phyloP scores from a whole-genome alignment of 2,113 vertebrate species.

The Burhinus bistriatus region DNA sequence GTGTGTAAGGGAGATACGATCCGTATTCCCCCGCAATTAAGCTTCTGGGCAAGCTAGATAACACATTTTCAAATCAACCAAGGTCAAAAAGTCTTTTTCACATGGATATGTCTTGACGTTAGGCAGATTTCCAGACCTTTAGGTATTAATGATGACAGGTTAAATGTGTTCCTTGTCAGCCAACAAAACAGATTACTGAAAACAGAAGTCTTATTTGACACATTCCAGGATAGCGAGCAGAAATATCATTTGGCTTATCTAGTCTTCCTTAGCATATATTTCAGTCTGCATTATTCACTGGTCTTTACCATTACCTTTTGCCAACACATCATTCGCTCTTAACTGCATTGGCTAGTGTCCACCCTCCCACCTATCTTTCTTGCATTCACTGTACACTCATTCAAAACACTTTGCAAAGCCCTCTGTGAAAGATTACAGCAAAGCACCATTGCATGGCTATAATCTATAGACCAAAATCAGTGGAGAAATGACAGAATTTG shows the following conservation, averaged over 20 bases:
- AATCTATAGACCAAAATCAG: not conserved
- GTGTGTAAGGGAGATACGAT: not conserved
- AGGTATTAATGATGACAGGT: conserved; percentile 1
- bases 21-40: not conserved
- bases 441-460: not conserved
- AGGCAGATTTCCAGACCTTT: conserved; percentile 12
- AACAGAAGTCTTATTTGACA: conserved; percentile 21
- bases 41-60: conserved; percentile 30
- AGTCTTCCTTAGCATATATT: not conserved
- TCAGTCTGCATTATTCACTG: conserved; percentile 23
- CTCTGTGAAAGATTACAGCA: not conserved
- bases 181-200: conserved; percentile 26
- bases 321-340: not conserved
- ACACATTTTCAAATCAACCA: conserved; percentile 23
- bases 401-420: not conserved
- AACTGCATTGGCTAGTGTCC: not conserved
- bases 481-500: not conserved
- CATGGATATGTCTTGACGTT: not conserved
- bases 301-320: not conserved
- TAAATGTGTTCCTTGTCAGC: conserved; percentile 37
- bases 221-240: not conserved
- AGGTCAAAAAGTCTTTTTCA: conserved; percentile 25
- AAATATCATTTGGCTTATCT: conserved; percentile 8
- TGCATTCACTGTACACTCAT: not conserved
- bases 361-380: not conserved